A percentile compares a stretch with the other conserved stretches of the same genome.
phyloP scores from a whole-genome alignment of 2,797 vertebrate genomes.

The Anas capensis region DNA sequence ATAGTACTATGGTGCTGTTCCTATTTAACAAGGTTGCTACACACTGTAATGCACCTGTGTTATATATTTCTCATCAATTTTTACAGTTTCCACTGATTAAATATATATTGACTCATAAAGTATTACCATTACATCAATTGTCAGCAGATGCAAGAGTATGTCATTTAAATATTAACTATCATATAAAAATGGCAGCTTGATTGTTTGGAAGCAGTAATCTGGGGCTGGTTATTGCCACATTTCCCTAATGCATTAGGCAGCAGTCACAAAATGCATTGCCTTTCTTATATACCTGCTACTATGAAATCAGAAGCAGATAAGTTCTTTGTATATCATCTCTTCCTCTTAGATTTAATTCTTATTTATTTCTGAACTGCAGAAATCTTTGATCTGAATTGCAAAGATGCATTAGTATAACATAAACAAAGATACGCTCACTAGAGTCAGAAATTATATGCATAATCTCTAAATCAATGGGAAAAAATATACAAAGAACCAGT shows the following conservation, averaged over 20 bases:
- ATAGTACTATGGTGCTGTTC: slow-evolving; percentile 50
- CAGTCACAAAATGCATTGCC: slow-evolving; percentile 59
- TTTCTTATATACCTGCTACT: slow-evolving; percentile 47
- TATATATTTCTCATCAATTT: slow-evolving; percentile 89
- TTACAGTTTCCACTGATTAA: slow-evolving; percentile 91
- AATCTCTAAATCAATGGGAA: slow-evolving; percentile 50
- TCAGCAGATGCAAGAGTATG: slow-evolving; percentile 87
- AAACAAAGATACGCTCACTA: slow-evolving; percentile 55
- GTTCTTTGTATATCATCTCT: slow-evolving; percentile 46
- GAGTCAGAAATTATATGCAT: slow-evolving; percentile 66
- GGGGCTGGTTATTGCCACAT: slow-evolving; percentile 75
- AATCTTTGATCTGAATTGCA: slow-evolving; percentile 65
- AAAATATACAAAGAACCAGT: slow-evolving; percentile 47
- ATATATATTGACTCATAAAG: slow-evolving; percentile 95
- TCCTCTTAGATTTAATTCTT: slow-evolving; percentile 74
- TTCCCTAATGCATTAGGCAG: slow-evolving; percentile 76
- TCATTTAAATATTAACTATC: slow-evolving; percentile 95
- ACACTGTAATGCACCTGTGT: slow-evolving; percentile 66
- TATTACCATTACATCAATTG: slow-evolving; percentile 90
- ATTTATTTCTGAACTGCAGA: slow-evolving; percentile 50
- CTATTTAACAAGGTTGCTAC: slow-evolving; percentile 62
- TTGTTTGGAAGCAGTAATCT: slow-evolving; percentile 90
- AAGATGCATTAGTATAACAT: slow-evolving; percentile 48
- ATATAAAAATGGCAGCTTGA: slow-evolving; percentile 95
- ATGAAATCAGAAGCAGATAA: slow-evolving; percentile 25